phyloP scores from a whole-genome alignment of 2,888 invertebrate genomes.

The Acleris literana region DNA sequence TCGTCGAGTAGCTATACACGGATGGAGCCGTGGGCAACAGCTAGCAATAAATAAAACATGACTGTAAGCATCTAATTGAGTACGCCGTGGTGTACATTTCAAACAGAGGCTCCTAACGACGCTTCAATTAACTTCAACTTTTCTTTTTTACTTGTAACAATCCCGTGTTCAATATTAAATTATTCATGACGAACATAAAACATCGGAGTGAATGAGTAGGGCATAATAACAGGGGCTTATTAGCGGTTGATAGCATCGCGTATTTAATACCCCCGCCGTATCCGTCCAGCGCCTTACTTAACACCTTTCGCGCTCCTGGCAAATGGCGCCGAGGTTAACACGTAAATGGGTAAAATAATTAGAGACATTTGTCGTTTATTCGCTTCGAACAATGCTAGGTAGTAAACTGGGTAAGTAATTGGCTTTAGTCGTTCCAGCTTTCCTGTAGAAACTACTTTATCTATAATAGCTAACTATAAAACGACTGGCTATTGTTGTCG shows the following conservation, averaged over 20 bases:
- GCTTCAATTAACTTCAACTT: slow-evolving; percentile 27
- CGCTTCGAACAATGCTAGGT: slow-evolving; percentile 14
- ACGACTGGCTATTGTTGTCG: slow-evolving; percentile 4
- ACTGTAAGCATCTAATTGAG: slow-evolving; percentile 17
- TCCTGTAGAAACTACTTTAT: slow-evolving; percentile 8
- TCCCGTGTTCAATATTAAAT: slow-evolving; percentile 55
- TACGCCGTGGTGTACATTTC: slow-evolving; percentile 23
- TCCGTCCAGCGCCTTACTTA: too few species aligned
- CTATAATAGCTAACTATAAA: background rate
- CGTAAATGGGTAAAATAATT: slow-evolving; percentile 28
- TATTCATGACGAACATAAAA: slow-evolving; percentile 61
- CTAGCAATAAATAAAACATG: slow-evolving; percentile 30
- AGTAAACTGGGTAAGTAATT: slow-evolving; percentile 25
- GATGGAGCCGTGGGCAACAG: too few species aligned
- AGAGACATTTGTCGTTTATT: slow-evolving; percentile 25
- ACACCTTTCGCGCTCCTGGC: slow-evolving; percentile 51
- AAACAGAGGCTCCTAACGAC: slow-evolving; percentile 22
- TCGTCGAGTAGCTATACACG: too few species aligned
- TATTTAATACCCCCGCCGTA: slow-evolving; percentile 56
- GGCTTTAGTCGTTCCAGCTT: slow-evolving; percentile 4
- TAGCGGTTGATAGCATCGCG: slow-evolving; percentile 61
- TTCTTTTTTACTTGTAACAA: slow-evolving; percentile 35
- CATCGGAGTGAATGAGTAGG: slow-evolving; percentile 56
- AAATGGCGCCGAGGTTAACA: slow-evolving; percentile 45
- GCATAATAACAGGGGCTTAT: slow-evolving; percentile 64